phyloP scores from a whole-genome alignment of 1,140 invertebrate genomes.

The Dysdera silvatica region DNA sequence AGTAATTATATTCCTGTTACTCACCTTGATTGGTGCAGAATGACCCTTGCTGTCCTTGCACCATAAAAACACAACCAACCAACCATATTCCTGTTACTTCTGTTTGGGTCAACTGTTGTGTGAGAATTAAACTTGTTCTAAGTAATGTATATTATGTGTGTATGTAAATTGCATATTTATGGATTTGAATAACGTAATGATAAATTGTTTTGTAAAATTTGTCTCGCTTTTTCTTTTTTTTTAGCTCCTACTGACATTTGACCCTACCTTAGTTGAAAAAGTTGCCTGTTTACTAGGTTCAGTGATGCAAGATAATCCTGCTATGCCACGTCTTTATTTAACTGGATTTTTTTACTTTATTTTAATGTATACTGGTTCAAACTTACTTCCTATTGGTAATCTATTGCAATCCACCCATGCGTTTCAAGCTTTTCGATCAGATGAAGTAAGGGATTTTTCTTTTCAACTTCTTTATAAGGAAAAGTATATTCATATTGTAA shows the following conservation, averaged over 20 bases:
- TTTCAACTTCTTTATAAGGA: too few species aligned
- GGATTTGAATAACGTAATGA: not conserved
- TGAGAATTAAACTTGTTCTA: too few species aligned
- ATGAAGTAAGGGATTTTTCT: conserved; percentile 58
- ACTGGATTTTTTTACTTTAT: conserved; percentile 98
- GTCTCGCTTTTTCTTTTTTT: conserved; percentile 15
- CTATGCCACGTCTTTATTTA: conserved; percentile 84
- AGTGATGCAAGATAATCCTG: conserved; percentile 92
- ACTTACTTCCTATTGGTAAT: conserved; percentile 87
- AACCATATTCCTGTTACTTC: too few species aligned
- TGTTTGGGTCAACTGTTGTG: too few species aligned
- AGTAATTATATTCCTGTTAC: too few species aligned
- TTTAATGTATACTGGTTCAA: conserved; percentile 98
- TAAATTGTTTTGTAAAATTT: not conserved
- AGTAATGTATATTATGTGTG: too few species aligned
- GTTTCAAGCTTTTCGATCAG: conserved; percentile 83
- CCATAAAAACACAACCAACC: too few species aligned
- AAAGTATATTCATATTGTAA: too few species aligned
- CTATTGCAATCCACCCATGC: conserved; percentile 92
- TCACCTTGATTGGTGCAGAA: too few species aligned
- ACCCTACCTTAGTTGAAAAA: conserved; percentile 90
- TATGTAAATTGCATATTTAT: too few species aligned
- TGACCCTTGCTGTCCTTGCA: too few species aligned
- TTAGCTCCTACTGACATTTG: conserved; percentile 88
- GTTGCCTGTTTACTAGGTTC: conserved; percentile 65